phyloP scores from a whole-genome alignment of 2,797 vertebrate species.

The Catamblyrhynchus diadema region DNA sequence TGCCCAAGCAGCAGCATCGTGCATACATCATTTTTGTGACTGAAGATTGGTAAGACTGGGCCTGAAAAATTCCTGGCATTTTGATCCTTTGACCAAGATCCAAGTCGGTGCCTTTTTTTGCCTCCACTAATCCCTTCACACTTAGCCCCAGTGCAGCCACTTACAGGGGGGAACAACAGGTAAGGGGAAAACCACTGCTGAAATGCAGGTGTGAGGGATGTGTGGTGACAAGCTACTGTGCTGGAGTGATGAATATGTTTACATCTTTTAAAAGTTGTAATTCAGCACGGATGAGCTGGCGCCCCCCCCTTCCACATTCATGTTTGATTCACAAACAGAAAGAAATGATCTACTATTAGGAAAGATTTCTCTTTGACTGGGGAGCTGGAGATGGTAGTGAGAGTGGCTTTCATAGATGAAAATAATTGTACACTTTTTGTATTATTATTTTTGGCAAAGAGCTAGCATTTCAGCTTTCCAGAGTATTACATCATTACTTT shows the following conservation, averaged over 20 bases:
- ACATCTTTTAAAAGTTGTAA: constrained; percentile 72
- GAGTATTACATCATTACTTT: constrained; percentile 82
- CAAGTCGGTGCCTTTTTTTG: neutral
- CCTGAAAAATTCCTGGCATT: neutral
- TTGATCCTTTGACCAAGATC: neutral
- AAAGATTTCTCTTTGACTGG: constrained; percentile 75
- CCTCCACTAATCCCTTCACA: neutral
- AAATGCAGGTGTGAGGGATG: constrained; percentile 2
- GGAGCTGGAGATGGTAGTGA: constrained; percentile 72
- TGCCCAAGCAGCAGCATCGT: fast-evolving
- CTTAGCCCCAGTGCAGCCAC: neutral
- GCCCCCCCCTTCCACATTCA: constrained; percentile 39
- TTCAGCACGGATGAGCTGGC: constrained; percentile 60
- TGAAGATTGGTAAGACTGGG: neutral
- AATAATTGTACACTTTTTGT: constrained; percentile 83
- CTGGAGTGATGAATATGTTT: constrained; percentile 72
- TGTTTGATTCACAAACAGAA: constrained; percentile 72
- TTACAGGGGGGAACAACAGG: neutral
- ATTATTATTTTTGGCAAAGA: constrained; percentile 83
- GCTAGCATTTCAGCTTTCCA: constrained; percentile 71
- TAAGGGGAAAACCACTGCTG: neutral
- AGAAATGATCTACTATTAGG: constrained; percentile 74
- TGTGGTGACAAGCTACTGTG: neutral
- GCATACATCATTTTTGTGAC: neutral
- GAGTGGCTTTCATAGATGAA: constrained; percentile 80